Evolutionary conservation across 2,797 vertebrate species (phyloP), one percentile per base, ranked within the genome.

Genomic region (Onychomys leucogaster): DNA sequence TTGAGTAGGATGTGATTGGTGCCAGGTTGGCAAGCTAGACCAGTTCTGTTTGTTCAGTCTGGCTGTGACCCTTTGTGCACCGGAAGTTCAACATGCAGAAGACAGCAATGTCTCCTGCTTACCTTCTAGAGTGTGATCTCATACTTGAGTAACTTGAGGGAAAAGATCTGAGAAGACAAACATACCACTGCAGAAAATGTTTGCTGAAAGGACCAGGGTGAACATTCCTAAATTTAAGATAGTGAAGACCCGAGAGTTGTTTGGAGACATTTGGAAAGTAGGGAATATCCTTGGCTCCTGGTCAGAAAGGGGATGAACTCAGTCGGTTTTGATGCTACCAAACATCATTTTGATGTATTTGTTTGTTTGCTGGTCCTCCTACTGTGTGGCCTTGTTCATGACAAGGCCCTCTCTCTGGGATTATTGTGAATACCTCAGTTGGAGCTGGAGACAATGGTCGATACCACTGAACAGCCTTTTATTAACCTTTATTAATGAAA

Each of bases 211-310:
- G 94, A 76, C 67, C 52, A 89, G n/a, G 6, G 21, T 94, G 96
- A 89, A 63, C 27, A 14, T 91, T 92, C 89, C 89, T 95, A 93
- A 90, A 93, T 95, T 89, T 93, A 89, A 84, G 91, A 94, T 94
- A 55, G 57, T 85, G 34, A 92, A 92, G 61, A 97, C 91, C 69
- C 55, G 29, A 27, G 67, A 17, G 9, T 49, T 88, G 27, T 94
- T 97, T 57, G 3, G 78, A 49, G 43, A 55, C 91, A 92, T 96
- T 97, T 95, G 55, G 17, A 96, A 97, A 98, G 73, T 76, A 95
- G 90, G 29, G 67, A 90, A 89, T 95, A 86, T 27, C 94, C 55
- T 92, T 92, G 92, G 19, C 49, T 93, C 78, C 65, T 43, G 61
- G 1, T 94, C 88, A 94, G 87, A 80, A 97, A 94, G 49, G 52